A percentile compares a stretch with the other conserved stretches of the same genome.
Evolutionary conservation across 2,888 invertebrate genomes (phyloP).

Genomic region (Tinea semifulvella): DNA sequence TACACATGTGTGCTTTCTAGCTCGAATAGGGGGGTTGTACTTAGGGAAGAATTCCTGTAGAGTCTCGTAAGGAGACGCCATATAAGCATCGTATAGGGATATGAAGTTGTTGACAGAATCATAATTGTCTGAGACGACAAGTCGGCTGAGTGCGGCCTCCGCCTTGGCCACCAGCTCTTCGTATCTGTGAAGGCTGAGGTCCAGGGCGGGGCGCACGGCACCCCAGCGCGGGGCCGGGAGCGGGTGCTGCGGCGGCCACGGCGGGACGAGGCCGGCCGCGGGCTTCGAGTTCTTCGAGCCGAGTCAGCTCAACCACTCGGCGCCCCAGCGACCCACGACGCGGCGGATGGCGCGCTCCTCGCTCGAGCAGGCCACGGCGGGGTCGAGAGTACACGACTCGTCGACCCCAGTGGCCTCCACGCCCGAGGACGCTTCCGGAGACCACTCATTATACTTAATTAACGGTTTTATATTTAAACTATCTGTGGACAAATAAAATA

Average conservation of each 20-base stretch:
- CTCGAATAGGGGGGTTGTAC: slow-evolving; percentile 85
- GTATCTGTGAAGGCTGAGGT: slow-evolving; percentile 80
- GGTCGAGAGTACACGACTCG: slow-evolving; percentile 31
- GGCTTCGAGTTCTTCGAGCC: slow-evolving; percentile 53
- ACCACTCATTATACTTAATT: slow-evolving; percentile 59
- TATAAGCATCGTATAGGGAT: slow-evolving; percentile 71
- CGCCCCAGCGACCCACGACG: slow-evolving; percentile 87
- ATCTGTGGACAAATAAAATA: slow-evolving; percentile 35
- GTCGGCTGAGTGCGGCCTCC: slow-evolving; percentile 83
- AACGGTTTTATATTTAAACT: slow-evolving; percentile 66
- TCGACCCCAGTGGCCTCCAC: slow-evolving; percentile 51
- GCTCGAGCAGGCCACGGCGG: slow-evolving; percentile 37
- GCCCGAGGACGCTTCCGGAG: slow-evolving; percentile 47
- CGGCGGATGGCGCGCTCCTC: slow-evolving; percentile 59
- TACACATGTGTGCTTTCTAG: slow-evolving; percentile 88
- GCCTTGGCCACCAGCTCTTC: slow-evolving; percentile 84
- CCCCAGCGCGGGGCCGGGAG: slow-evolving; percentile 58
- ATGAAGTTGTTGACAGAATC: slow-evolving; percentile 90
- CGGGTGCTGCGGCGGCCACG: slow-evolving; percentile 59
- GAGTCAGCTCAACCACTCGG: slow-evolving; percentile 99
- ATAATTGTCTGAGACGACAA: slow-evolving; percentile 87
- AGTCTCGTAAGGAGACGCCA: slow-evolving; percentile 72
- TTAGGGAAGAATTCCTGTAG: slow-evolving; percentile 81
- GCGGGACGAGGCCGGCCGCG: slow-evolving; percentile 34
- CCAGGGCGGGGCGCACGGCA: slow-evolving; percentile 65